Evolutionary conservation across 2,113 vertebrate species (phyloP).

Genomic region (Cynopterus brachyotis): DNA sequence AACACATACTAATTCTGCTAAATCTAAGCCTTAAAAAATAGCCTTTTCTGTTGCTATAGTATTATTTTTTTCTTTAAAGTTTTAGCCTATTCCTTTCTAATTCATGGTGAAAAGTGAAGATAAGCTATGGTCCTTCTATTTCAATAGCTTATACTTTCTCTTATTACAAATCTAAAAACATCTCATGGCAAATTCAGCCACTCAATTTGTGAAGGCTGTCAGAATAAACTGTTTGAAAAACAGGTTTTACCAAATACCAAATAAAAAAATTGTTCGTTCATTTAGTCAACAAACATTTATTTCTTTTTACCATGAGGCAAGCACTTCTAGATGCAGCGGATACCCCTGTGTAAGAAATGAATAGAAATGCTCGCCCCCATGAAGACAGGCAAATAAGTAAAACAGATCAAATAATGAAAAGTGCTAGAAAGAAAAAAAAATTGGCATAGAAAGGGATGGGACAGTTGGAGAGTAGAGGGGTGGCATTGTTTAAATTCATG

Average conservation of each 20-base stretch:
- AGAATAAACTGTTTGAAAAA: constrained; percentile 26
- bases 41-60: background rate
- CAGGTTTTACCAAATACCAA: background rate
- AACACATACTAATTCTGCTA: constrained; percentile 12
- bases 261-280: background rate
- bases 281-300: background rate
- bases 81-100: background rate
- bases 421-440: background rate
- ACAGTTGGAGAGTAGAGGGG: background rate
- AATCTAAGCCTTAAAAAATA: constrained; percentile 38
- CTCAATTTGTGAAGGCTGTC: background rate
- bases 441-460: background rate
- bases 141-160: background rate
- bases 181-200: background rate
- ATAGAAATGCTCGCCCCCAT: background rate
- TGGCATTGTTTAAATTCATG: background rate
- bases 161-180: constrained; percentile 41
- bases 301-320: background rate
- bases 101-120: background rate
- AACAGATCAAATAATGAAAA: background rate
- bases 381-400: background rate
- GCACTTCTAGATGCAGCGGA: background rate
- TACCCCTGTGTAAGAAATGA: background rate
- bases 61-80: background rate
- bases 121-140: background rate